Evolutionary conservation across 2,113 vertebrate species (phyloP), one percentile per base, ranked within the genome.

Genomic region (Corythornis vintsioides): DNA sequence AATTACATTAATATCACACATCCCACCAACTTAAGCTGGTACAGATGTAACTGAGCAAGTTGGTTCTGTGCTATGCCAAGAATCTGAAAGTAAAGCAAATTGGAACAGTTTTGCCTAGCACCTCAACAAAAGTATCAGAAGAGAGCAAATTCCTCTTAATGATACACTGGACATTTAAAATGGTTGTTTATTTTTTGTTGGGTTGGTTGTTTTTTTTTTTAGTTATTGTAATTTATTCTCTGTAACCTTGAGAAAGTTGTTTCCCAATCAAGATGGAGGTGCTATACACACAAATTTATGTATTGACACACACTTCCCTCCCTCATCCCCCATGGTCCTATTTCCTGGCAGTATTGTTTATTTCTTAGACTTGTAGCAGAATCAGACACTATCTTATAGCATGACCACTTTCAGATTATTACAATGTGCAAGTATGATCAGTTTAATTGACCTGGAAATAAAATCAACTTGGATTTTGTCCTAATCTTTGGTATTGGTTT

Each of bases 301-400:
- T 38, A 40, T 42, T 7, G 26, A 28, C 35, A 42, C 35, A 26
- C 3, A 29, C 43, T 3, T 18, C 9, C 24, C 25, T 43, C n/a
- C 2, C 2, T 9, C 2, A 38, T 38, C 10, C 5, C 31, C 1
- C 18, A 4, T 0, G 6, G 16, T 61, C 45, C 33, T 16, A 11
- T 22, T 76, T 87, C 66, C 38, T 66, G 64, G 33, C 9, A 55
- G 9, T 21, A 65, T n/a, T 9, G 9, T 24, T 15, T 19, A 60
- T 74, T 66, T 85, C 40, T 64, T 70, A 63, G 31, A 74, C 13
- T 25, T 40, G 50, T 31, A 81, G 53, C 28, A 88, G 56, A 77
- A 66, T 56, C 43, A 26, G 25, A 69, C 18, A 18, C 48, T 38
- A 18, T 33, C 9, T 42, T 24, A 56, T 7, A 76, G 31, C 42